Percentiles rank a stretch among this genome's conserved stretches.
These are phyloP conservation scores for Pollenia angustigena DNA, from an alignment of 2,888 invertebrate genomes.

Conservation along the genomic window DNA sequence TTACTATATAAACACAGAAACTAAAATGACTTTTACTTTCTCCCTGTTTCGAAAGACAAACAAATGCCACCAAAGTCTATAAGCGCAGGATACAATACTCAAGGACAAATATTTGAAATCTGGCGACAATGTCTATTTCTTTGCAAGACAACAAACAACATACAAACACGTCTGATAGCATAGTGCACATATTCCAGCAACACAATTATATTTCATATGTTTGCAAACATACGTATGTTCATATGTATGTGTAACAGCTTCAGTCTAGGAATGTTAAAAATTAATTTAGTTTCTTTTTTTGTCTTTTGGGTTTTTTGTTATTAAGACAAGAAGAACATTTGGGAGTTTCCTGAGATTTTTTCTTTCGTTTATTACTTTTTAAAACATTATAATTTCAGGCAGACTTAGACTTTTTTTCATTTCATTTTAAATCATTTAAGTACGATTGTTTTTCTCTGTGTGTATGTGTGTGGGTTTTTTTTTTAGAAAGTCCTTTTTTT, in stretches of 20 bases:
- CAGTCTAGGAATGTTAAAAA: constrained; percentile 76
- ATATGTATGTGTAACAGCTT: constrained; percentile 29
- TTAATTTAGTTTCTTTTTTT: constrained; percentile 79
- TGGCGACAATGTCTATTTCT: constrained; percentile 69
- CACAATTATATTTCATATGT: constrained; percentile 69
- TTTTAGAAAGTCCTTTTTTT: constrained; percentile 29
- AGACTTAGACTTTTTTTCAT: constrained; percentile 77
- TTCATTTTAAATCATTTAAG: constrained; percentile 43
- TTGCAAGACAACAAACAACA: constrained; percentile 74
- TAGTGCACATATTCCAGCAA: constrained; percentile 50
- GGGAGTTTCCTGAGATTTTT: constrained; percentile 77
- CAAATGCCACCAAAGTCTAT: constrained; percentile 71
- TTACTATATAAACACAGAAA: constrained; percentile 77
- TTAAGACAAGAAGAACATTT: constrained; percentile 76
- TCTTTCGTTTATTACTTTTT: constrained; percentile 55
- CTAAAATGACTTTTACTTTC: constrained; percentile 63
- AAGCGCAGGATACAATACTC: constrained; percentile 59
- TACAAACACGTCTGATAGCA: constrained; percentile 71
- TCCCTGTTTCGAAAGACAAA: constrained; percentile 40
- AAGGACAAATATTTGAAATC: constrained; percentile 70
- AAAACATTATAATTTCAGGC: constrained; percentile 43
- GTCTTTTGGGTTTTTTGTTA: constrained; percentile 22
- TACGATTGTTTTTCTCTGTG: constrained; percentile 21
- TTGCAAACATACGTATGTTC: not conserved
- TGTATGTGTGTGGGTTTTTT: constrained; percentile 12